phyloP scores from a whole-genome alignment of 1,140 invertebrate species.

The Conus betulinus region DNA sequence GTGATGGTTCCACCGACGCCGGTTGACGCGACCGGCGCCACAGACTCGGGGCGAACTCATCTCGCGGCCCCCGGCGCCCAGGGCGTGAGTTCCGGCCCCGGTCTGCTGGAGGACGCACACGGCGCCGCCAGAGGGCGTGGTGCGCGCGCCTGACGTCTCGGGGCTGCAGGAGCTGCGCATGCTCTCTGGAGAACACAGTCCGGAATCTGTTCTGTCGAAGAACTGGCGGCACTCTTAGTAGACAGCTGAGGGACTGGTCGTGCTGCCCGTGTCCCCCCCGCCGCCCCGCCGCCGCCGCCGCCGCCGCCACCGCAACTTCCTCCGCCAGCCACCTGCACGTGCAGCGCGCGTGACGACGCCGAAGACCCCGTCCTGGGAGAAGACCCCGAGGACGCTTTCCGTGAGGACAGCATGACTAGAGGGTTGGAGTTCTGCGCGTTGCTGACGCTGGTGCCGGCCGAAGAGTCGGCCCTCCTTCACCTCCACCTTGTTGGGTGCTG shows the following conservation, averaged over 20 bases:
- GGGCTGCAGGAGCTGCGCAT: conserved; percentile 50
- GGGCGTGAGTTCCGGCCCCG: not conserved
- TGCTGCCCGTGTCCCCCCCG: conserved; percentile 15
- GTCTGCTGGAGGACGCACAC: not conserved
- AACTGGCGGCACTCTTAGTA: conserved; percentile 8
- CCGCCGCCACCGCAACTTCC: not conserved
- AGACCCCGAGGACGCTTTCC: not conserved
- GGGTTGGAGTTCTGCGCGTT: not conserved
- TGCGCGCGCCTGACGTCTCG: conserved; percentile 13
- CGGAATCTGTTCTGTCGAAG: conserved; percentile 46
- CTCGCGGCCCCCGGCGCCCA: not conserved
- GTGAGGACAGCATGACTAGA: conserved; percentile 12
- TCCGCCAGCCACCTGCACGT: conserved; percentile 30
- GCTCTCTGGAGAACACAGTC: conserved; percentile 53
- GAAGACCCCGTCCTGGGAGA: not conserved
- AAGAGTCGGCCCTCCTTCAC: conserved; percentile 26
- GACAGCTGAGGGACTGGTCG: conserved; percentile 31
- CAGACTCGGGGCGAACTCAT: not conserved
- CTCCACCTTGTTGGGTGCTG: conserved; percentile 17
- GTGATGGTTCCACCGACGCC: not conserved
- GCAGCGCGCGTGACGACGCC: not conserved
- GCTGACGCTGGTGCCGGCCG: not conserved
- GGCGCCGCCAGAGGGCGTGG: conserved; percentile 4
- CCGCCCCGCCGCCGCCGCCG: not conserved
- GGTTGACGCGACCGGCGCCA: not conserved